A percentile compares a stretch with the other conserved stretches of the same genome.
Evolutionary conservation across 2,113 vertebrate species (phyloP).

Genomic region (Bubo scandiacus): DNA sequence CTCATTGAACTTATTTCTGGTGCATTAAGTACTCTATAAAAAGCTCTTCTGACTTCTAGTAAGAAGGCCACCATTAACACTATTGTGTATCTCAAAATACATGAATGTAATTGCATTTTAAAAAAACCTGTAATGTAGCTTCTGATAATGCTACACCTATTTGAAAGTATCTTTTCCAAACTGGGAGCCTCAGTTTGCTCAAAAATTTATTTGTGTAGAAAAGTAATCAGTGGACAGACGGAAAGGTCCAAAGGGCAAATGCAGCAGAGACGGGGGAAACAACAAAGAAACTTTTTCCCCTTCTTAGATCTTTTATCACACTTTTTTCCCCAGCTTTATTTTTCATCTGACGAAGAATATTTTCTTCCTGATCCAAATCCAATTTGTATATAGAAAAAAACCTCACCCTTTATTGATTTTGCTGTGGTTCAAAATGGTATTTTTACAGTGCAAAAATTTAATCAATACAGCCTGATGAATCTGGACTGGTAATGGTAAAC

Average conservation of each 20-base stretch:
- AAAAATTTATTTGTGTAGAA: slow-evolving; percentile 56
- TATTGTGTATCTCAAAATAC: slow-evolving; percentile 24
- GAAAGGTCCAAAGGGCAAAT: slow-evolving; percentile 37
- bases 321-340: slow-evolving; percentile 60
- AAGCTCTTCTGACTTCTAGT: slow-evolving; percentile 51
- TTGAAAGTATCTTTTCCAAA: slow-evolving; percentile 47
- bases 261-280: not conserved
- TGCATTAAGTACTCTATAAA: slow-evolving; percentile 66
- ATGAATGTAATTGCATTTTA: not conserved
- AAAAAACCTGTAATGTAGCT: not conserved
- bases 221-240: slow-evolving; percentile 48
- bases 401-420: slow-evolving; percentile 68
- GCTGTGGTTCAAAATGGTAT: slow-evolving; percentile 74
- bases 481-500: slow-evolving; percentile 73
- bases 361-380: slow-evolving; percentile 71
- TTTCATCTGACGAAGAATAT: slow-evolving; percentile 66
- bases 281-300: not conserved
- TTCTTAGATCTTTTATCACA: slow-evolving; percentile 50
- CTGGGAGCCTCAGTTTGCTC: slow-evolving; percentile 32
- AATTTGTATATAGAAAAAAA: slow-evolving; percentile 72
- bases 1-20: slow-evolving; percentile 58
- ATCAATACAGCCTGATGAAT: slow-evolving; percentile 78
- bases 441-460: slow-evolving; percentile 78
- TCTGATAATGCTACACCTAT: not conserved
- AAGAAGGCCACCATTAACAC: slow-evolving; percentile 23